Base-by-base conservation (phyloP, 2,797 vertebrate species). In the Fistularia tabacaria region DNA sequence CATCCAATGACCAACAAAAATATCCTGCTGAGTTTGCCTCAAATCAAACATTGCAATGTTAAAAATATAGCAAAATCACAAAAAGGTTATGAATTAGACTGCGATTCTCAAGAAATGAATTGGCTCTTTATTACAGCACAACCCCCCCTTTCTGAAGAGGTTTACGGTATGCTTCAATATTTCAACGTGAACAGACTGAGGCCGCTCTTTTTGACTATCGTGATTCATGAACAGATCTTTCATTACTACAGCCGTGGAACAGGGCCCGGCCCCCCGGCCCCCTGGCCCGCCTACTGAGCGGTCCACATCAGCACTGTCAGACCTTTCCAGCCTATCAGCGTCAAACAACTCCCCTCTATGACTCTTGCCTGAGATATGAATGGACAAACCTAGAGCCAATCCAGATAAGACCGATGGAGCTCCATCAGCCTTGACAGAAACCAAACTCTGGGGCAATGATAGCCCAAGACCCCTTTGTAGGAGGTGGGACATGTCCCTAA, bases 271-370 rank as follows among this genome's bases (percentile, higher is more conserved):
- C 51, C 54, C 54, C 71, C 46, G 57, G 59, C 1, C 62, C 46
- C 9, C 10, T 9, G 52, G 53, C 49, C 77, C 76, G 49, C 87
- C 84, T 65, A 71, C 71, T 68, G 41, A n/a, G 59, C 81, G 44
- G 79, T 85, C 85, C 90, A 90, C 90, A 88, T 87, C 90, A 90
- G 85, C 88, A 86, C 73, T 80, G 70, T 59, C 75, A 74, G 73
- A 55, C 44, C 36, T 37, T 7, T 0, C 37, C 71, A 75, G 81
- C 90, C 90, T 71, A 90, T 91, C 86, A 82, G 52, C 10, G 1
- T 58, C 14, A 76, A 84, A 77, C 86, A 86, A 85, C 80, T 83
- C 87, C 85, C 77, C 61, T 72, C 77, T 70, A 62, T 64, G 9
- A 59, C 45, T 46, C 54, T 66, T 59, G 63, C 38, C 51, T 43